phyloP scores from a whole-genome alignment of 2,888 invertebrate species.

The Petrolisthes manimaculis region DNA sequence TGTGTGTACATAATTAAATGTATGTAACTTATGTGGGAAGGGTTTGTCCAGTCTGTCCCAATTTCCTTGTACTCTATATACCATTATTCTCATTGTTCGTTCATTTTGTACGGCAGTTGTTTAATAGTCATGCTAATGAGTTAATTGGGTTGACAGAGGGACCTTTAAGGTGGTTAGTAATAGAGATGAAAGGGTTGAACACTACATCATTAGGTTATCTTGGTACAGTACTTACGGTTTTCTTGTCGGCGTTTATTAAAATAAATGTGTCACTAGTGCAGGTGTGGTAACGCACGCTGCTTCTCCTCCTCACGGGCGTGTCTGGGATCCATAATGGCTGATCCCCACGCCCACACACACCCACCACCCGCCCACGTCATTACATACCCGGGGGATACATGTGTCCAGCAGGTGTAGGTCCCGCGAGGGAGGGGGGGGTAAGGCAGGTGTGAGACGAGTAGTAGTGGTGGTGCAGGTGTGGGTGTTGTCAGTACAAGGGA shows the following conservation, averaged over 20 bases:
- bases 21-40: neutral
- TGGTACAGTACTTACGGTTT: constrained; percentile 12
- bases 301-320: constrained; percentile 47
- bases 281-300: neutral
- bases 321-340: constrained; percentile 32
- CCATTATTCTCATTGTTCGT: no score
- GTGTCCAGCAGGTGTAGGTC: neutral
- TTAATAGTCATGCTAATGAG: no score
- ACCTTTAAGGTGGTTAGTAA: no score
- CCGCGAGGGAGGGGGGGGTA: neutral
- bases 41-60: no score
- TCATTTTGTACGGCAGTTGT: no score
- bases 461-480: neutral
- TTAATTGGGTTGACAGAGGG: no score
- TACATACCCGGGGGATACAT: neutral
- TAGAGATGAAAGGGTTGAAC: no score
- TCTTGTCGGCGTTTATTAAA: neutral
- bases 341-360: constrained; percentile 27
- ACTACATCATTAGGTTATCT: no score
- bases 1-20: neutral
- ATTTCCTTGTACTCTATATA: no score
- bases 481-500: neutral
- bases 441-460: neutral
- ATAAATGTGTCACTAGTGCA: neutral
- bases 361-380: constrained; percentile 39